A percentile compares a stretch with the other conserved stretches of the same genome.
Conservation (phyloP, 2,888 invertebrate genomes). For the Platerodrilus igneus region DNA sequence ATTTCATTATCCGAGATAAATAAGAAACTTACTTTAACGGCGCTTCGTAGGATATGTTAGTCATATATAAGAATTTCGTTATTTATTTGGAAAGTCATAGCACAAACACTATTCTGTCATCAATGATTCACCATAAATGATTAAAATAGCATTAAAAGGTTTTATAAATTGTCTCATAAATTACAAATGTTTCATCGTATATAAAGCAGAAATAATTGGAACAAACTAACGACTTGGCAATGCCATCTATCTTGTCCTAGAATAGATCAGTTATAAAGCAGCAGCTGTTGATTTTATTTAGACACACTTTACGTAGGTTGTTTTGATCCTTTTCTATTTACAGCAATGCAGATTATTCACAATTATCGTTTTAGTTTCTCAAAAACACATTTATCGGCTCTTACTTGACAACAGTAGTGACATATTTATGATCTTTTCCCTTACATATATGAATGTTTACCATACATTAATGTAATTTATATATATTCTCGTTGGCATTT, state of each 20-base stretch:
- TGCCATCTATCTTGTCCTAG: constrained; percentile 42
- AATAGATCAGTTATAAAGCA: constrained; percentile 42
- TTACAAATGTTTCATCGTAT: constrained; percentile 39
- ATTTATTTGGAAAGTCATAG: no score
- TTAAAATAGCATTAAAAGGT: constrained; percentile 22
- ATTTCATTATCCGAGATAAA: no score
- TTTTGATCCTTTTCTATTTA: constrained; percentile 10
- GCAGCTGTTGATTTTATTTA: constrained; percentile 39
- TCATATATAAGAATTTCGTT: no score
- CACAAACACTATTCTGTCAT: no score
- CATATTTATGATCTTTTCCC: constrained; percentile 49
- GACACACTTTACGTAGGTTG: constrained; percentile 12
- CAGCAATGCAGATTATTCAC: constrained; percentile 15
- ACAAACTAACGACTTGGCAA: constrained; percentile 42
- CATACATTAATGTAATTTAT: constrained; percentile 51
- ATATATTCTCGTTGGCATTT: constrained; percentile 48
- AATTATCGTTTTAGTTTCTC: constrained; percentile 39
- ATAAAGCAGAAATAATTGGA: constrained; percentile 46
- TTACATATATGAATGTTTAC: constrained; percentile 50
- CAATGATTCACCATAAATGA: no score
- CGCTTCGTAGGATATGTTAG: no score
- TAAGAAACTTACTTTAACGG: no score
- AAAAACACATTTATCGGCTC: constrained; percentile 50
- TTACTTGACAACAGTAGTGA: constrained; percentile 50
- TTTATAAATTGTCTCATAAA: constrained; percentile 29